Percentiles rank a stretch among this genome's conserved stretches.
Conservation (phyloP, 2,797 vertebrate species). For the Gobionotothen gibberifrons region DNA sequence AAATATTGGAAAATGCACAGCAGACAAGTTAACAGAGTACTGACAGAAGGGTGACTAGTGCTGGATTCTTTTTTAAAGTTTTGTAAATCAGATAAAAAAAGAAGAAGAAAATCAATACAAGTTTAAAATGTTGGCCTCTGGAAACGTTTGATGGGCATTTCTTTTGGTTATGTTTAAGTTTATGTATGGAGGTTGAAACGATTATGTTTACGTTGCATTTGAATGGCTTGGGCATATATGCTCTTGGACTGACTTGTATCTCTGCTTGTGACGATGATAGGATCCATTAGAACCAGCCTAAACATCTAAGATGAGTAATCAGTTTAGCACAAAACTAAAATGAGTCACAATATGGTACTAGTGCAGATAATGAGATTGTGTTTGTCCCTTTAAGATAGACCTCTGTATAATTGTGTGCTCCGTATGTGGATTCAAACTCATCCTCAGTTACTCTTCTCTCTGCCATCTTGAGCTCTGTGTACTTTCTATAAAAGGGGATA, state of each 20-base stretch:
- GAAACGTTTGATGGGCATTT: background rate
- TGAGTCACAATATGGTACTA: background rate
- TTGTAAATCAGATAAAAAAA: background rate
- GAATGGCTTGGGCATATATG: background rate
- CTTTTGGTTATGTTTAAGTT: background rate
- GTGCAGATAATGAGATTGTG: background rate
- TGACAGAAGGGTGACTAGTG: background rate
- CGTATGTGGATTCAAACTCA: background rate
- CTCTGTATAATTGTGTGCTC: background rate
- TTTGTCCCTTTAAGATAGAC: background rate
- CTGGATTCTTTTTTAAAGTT: background rate
- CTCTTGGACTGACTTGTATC: background rate
- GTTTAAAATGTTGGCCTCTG: background rate
- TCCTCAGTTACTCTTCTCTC: background rate
- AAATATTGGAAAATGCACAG: conserved; percentile 37
- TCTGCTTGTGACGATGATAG: background rate
- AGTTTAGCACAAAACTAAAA: background rate
- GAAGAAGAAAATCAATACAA: background rate
- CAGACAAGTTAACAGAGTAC: conserved; percentile 22
- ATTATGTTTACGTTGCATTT: background rate
- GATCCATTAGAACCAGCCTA: background rate
- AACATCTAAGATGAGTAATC: background rate
- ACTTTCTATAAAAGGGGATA: background rate
- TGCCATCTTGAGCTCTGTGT: background rate
- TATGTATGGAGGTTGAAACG: background rate